phyloP scores from a whole-genome alignment of 2,888 invertebrate genomes.

The Dione juno region DNA sequence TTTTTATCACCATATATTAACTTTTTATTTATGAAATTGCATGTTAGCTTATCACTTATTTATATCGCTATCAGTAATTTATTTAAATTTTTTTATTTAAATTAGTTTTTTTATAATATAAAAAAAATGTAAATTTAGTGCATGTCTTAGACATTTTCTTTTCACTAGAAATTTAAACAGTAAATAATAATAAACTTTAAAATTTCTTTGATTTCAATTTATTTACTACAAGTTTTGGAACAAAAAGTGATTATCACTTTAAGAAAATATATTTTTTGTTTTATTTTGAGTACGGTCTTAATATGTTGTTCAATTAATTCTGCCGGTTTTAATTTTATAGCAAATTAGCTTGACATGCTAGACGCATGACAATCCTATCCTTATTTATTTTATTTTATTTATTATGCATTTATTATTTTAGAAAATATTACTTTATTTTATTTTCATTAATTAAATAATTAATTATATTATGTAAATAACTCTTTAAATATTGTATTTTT shows the following conservation, averaged over 20 bases:
- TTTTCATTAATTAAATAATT: constrained; percentile 48
- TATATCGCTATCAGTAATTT: constrained; percentile 17
- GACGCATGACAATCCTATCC: constrained; percentile 32
- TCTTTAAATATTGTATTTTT: constrained; percentile 31
- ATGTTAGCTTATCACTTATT: constrained; percentile 20
- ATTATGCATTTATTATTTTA: constrained; percentile 44
- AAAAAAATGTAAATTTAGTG: neutral
- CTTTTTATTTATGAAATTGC: constrained; percentile 30
- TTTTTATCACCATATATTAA: constrained; percentile 33
- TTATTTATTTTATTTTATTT: constrained; percentile 33
- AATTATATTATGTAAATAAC: constrained; percentile 52
- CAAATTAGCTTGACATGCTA: constrained; percentile 19
- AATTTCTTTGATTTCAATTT: neutral
- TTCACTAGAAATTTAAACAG: neutral
- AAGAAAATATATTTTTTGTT: neutral
- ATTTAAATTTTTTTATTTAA: neutral
- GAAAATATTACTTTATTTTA: constrained; percentile 50
- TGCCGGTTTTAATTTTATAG: constrained; percentile 37
- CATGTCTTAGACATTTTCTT: neutral
- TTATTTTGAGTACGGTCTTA: neutral
- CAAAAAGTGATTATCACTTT: neutral
- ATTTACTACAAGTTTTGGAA: no score
- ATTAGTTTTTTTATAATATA: neutral
- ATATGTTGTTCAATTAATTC: neutral
- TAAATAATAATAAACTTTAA: neutral